Evolutionary conservation across 2,888 invertebrate genomes (phyloP).

Genomic region (Junonia oenone): DNA sequence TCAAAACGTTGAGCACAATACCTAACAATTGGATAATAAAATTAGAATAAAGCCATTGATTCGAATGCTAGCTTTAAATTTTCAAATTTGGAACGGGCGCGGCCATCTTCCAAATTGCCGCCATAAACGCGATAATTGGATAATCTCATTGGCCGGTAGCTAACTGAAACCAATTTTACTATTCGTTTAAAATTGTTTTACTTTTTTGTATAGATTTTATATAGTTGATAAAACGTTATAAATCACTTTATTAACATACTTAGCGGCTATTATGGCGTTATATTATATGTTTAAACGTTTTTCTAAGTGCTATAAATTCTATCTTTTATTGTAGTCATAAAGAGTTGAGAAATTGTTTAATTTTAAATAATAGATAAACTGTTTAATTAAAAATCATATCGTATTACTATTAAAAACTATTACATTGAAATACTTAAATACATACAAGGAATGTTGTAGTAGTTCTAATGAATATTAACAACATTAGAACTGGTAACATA

Average conservation of each 20-base stretch:
- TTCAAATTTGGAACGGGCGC: slow-evolving; percentile 54
- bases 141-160: slow-evolving; percentile 68
- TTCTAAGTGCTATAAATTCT: not conserved
- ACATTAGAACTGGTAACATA: too few relatives aligned
- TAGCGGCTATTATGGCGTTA: not conserved
- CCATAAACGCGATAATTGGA: slow-evolving; percentile 70
- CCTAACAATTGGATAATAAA: slow-evolving; percentile 55
- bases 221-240: slow-evolving; percentile 1
- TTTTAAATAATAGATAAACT: not conserved
- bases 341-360: not conserved
- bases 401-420: too few relatives aligned
- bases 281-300: not conserved
- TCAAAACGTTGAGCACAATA: slow-evolving; percentile 12
- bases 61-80: slow-evolving; percentile 58
- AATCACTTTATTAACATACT: slow-evolving; percentile 7
- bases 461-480: too few relatives aligned
- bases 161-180: slow-evolving; percentile 66
- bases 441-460: too few relatives aligned
- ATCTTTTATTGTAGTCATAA: not conserved
- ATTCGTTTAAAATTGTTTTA: slow-evolving; percentile 28
- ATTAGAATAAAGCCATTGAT: slow-evolving; percentile 67
- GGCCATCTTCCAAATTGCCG: slow-evolving; percentile 68
- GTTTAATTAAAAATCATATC: too few relatives aligned
- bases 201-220: slow-evolving; percentile 13
- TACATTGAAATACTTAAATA: too few relatives aligned